Base-by-base conservation (phyloP, 2,797 vertebrate genomes). In the Argentina silus region DNA sequence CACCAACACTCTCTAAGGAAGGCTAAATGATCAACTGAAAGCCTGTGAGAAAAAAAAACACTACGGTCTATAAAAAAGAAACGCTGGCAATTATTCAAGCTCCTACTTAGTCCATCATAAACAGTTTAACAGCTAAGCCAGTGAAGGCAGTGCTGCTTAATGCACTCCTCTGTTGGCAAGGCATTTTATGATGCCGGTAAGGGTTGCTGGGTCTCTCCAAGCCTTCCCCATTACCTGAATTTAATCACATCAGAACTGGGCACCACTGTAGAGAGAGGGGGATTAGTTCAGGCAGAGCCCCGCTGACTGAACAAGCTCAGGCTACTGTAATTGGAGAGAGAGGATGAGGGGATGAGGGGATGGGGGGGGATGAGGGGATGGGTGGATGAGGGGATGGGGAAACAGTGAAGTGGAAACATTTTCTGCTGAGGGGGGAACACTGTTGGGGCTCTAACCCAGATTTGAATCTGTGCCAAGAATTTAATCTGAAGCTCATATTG, bases 401-500 rank as follows among this genome's bases (percentile, higher is more conserved):
- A 74, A 80, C 42, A 43, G 12, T 15, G 67, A 75, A 60, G 62
- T 80, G 74, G 83, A 77, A 78, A 78, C 74, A 80, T 80, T 69
- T 76, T 57, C 77, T 64, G 62, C 77, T 64, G 69, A 62, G 44
- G 12, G 69, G 64, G 67, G 69, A 73, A 69, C 51, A 67, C 36
- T 43, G 69, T 19, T 27, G 62, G 45, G 67, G 70, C 59, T 59
- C 59, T 59, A 61, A 72, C 56, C 73, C 73, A 17, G 48, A 69
- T 73, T 72, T 73, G 77, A 81, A 78, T 67, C 47, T 48, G 62
- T 66, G 71, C 73, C 76, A 76, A 17, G 47, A 50, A 69, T 70
- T 74, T 44, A 59, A 59, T 70, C 50, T 71, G 15, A 60, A 48
- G 36, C 12, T 27, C 61, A n/a, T 59, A 74, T 44, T 27, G 7